Conservation (phyloP, 2,888 invertebrate species). For the Eugnorisma glareosa region DNA sequence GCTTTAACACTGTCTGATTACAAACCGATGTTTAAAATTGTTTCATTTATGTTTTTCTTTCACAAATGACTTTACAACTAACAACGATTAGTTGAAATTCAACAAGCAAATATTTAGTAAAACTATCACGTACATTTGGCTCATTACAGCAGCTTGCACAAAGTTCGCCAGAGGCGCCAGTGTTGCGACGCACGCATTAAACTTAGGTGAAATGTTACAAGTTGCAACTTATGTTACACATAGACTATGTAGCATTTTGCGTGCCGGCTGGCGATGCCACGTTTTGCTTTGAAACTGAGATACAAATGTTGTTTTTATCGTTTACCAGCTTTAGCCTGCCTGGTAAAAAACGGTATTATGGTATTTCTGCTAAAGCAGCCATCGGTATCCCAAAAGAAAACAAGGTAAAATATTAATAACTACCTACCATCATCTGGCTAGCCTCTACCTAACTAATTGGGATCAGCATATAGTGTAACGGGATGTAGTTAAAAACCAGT, state of each 20-base stretch:
- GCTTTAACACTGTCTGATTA: neutral
- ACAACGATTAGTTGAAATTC: slow-evolving; percentile 14
- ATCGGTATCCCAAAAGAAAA: neutral
- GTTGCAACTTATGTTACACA: slow-evolving; percentile 57
- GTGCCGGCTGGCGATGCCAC: slow-evolving; percentile 40
- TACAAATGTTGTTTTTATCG: slow-evolving; percentile 12
- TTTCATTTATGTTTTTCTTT: slow-evolving; percentile 4
- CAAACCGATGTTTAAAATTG: neutral
- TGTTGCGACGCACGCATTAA: slow-evolving; percentile 56
- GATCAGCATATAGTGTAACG: neutral
- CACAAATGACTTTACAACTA: slow-evolving; percentile 29
- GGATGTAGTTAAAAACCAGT: neutral
- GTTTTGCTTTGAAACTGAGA: slow-evolving; percentile 29
- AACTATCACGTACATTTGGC: slow-evolving; percentile 52
- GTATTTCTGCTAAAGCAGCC: neutral
- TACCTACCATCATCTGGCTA: neutral
- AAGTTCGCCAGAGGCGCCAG: slow-evolving; percentile 22
- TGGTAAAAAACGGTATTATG: neutral
- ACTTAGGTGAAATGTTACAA: slow-evolving; percentile 56
- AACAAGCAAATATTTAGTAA: slow-evolving; percentile 39
- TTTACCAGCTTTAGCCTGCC: neutral
- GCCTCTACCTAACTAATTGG: neutral
- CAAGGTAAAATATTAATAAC: neutral
- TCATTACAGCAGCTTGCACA: slow-evolving; percentile 55
- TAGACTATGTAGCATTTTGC: slow-evolving; percentile 39